These are phyloP conservation scores for Cyanocitta stelleri DNA, from an alignment of 2,113 vertebrate genomes.

Conservation along the genomic window DNA sequence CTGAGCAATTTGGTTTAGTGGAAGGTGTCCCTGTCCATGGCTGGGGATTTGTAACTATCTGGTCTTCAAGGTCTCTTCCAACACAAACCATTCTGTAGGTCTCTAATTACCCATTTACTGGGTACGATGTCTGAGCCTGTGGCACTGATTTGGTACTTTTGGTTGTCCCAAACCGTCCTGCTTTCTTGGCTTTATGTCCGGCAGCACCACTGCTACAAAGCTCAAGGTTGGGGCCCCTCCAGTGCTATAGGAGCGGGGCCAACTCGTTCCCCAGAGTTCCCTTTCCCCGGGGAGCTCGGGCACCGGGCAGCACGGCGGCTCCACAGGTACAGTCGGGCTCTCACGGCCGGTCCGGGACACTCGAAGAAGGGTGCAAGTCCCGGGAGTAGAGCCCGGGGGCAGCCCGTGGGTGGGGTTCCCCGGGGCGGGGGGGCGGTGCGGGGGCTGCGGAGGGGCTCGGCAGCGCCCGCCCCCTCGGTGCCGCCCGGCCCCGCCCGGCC, in stretches of 20 bases:
- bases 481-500: background rate
- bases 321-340: rapidly evolving
- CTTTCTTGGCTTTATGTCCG: background rate
- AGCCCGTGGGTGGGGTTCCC: background rate
- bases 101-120: background rate
- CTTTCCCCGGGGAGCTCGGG: background rate
- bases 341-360: background rate
- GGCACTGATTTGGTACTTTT: background rate
- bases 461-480: background rate
- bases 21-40: background rate
- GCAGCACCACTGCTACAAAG: background rate
- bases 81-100: background rate
- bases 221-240: too few relatives aligned
- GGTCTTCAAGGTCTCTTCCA: background rate
- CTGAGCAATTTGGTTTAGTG: background rate
- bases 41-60: background rate
- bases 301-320: background rate
- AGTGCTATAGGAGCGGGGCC: rapidly evolving
- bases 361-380: rapidly evolving
- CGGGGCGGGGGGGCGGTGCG: background rate
- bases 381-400: background rate
- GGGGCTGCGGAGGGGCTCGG: background rate
- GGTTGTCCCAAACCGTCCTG: background rate
- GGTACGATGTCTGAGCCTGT: background rate
- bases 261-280: rapidly evolving